Base-by-base conservation (phyloP, 2,888 invertebrate species). In the Nomada ferruginata region DNA sequence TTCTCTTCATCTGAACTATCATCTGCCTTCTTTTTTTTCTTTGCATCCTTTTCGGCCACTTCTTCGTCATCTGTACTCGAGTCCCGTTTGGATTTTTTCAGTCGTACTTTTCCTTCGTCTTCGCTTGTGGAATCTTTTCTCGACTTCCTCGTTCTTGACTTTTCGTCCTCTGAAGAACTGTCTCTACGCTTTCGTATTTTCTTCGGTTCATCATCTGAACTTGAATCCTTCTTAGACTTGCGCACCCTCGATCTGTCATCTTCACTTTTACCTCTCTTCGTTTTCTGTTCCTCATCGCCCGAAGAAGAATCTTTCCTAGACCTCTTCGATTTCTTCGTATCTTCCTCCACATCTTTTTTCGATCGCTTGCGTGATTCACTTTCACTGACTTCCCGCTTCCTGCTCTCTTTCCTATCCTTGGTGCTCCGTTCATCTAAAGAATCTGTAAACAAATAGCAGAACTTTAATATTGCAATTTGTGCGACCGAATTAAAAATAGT, bases 1-100 rank as follows among this genome's bases (percentile, higher is more conserved):
- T 94, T 94, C 83, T 95, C 95, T 55, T 95, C 95, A 36, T 95
- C 95, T 7, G 94, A 94, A 83, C 95, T 95, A 60, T 95, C 95
- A n/a, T 95, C 95, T 53, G 94, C 94, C 90, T 95, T 96, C 26
- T 95, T 95, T 87, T 96, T 96, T 82, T 95, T 95, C 76, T 95
- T 95, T 81, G 95, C 94, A 83, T 96, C 96, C 84, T 95, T 96
- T 55, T 96, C 96, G 0, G 95, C 95, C 60, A 95, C 95, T 0
- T 96, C 96, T 42, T 96, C 96, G 0, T 95, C 96, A 18, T 96
- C 96, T 0, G 96, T 95, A 55, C 93, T 92, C 0, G 92, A 91
- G 50, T 92, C 92, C 2, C 92, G 89, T 70, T 91, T 92, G 2
- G 89, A 87, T 70, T 91, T 92, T 68, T 93, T 93, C 1, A 86